Evolutionary conservation across 1,140 invertebrate genomes (phyloP), one percentile per base, ranked within the genome.

Genomic region (Pachyrhynchus sulphureomaculatus): DNA sequence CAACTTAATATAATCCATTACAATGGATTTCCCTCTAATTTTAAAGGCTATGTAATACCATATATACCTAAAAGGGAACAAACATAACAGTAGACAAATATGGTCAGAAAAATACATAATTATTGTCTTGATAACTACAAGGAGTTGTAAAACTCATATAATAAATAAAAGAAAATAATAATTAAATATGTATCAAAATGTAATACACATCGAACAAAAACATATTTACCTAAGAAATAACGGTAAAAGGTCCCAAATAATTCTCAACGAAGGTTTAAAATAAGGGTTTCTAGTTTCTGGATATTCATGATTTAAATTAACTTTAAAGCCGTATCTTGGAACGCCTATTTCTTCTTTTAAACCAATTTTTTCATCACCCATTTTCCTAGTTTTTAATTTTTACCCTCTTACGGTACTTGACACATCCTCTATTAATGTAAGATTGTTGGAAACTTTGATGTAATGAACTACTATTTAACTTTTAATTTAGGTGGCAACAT

Each of bases 221-320:
- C 12, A 34, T 33, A 68, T 57, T 69, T 77, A 86, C 86, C 86
- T 82, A 47, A 84, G 75, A 64, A 81, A 76, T 26, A 90, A 73
- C 0, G 84, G 84, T 66, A 88, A 71, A 64, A 89, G 76, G 44
- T 82, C 78, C 48, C 83, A 79, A 26, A 89, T 78, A 75, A 92
- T 88, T 57, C 79, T 81, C 2, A 89, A 72, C 66, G 82, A 79
- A 9, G 88, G 86, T 62, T 78, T 77, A 20, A 85, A 76, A 68
- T 84, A 82, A 69, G 89, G 88, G 62, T 84, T 83, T 71, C 88
- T 84, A 76, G 86, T 86, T 70, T 91, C 82, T 10, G 86, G 83
- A 80, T 85, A 92, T 64, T 83, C 80, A 79, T 93, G 87, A 76
- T 91, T 82, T 62, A 93, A 78, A 65, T 81, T 81, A 48, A 92